Evolutionary conservation across 2,888 invertebrate genomes (phyloP), one percentile per base, ranked within the genome.

Genomic region (Bombylius discolor): DNA sequence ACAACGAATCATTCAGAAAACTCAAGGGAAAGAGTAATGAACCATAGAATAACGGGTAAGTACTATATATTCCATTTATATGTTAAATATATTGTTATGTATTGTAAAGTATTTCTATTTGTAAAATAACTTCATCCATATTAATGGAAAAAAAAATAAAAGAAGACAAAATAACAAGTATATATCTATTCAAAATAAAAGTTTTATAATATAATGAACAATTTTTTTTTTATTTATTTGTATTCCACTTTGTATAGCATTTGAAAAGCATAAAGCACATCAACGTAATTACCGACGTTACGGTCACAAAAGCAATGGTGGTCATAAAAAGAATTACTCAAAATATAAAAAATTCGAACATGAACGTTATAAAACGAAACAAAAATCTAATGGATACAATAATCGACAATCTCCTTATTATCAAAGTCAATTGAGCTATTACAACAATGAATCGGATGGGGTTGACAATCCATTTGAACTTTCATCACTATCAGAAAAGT

Each of bases 391-490:
- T 39, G 36, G n/a, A 47, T 51, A 47, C 42, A 55, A 55, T 23
- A 23, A 23, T 51, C 55, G 33, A 39, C 52, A 58, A 50, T 61
- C 46, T 5, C 67, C 68, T 4, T 71, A 68, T 58, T 71, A 71
- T 52, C 69, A 71, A 60, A 71, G 71, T 0, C 70, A 68, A 56
- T 66, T 71, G 13, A 70, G 68, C 62, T 71, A 71, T 60, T 71
- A 63, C 39, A 23, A 23, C 23, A 61, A 66, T 33, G 65, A 70
- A 52, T 67, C 65, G 9, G 58, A 63, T 13, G 62, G 64, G 45
- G 64, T 61, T 49, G 63, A 63, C 9, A 44, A 53, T 39, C 31
- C 49, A 45, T 49, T 53, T 53, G 9, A 36, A 6, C 49, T 54
- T 56, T 47, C 53, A 47, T 54, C 58, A n/a, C 34, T 49, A 23